Percentiles rank a stretch among this genome's conserved stretches.
Conservation (phyloP, 1,140 invertebrate species). For the Calephelis nemesis region DNA sequence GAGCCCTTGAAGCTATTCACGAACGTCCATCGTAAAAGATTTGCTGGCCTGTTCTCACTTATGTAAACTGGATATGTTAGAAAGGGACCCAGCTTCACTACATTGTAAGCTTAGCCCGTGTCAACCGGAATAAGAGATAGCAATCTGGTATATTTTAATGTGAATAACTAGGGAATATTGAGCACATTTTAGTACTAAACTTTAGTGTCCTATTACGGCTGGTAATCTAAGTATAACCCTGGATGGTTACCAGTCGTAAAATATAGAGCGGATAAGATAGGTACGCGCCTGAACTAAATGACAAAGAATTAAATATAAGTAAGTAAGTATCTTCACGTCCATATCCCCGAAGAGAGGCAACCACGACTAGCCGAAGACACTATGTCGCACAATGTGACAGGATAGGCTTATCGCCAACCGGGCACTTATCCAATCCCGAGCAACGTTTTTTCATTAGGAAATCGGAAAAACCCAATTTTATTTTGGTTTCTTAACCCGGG, state of each 20-base stretch:
- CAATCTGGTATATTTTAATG: slow-evolving; percentile 47
- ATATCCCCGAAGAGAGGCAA: too few relatives aligned
- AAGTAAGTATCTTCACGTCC: too few relatives aligned
- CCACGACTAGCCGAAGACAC: too few relatives aligned
- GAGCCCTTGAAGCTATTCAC: slow-evolving; percentile 57
- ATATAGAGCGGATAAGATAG: neutral
- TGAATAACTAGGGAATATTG: slow-evolving; percentile 40
- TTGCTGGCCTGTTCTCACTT: slow-evolving; percentile 40
- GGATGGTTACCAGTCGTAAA: slow-evolving; percentile 8
- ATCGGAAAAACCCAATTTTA: too few relatives aligned
- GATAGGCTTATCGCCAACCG: too few relatives aligned
- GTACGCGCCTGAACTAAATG: neutral
- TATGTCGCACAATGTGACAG: too few relatives aligned
- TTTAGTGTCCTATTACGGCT: slow-evolving; percentile 23
- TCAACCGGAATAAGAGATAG: slow-evolving; percentile 54
- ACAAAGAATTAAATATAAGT: too few relatives aligned
- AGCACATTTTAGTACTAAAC: slow-evolving; percentile 29
- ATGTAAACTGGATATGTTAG: slow-evolving; percentile 26
- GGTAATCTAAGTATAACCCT: slow-evolving; percentile 13
- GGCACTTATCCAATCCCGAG: too few relatives aligned
- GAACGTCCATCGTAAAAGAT: slow-evolving; percentile 57
- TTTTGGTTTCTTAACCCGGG: too few relatives aligned
- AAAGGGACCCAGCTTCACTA: slow-evolving; percentile 44
- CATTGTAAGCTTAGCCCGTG: slow-evolving; percentile 52
- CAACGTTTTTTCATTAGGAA: too few relatives aligned